Conservation (phyloP, 2,797 vertebrate genomes). For the Apogon hyalosoma region DNA sequence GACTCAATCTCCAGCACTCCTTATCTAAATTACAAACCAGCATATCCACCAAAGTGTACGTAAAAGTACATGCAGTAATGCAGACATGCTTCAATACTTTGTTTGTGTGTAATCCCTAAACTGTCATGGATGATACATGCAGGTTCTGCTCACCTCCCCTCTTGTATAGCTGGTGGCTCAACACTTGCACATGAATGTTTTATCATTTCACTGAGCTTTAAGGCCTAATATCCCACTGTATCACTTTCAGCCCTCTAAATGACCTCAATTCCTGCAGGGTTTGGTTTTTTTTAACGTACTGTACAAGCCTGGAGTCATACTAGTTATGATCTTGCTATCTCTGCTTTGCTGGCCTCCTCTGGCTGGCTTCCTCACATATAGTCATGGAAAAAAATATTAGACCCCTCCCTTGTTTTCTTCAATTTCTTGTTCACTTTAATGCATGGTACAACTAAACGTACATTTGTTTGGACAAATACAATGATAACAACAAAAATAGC, state of each 20-base stretch:
- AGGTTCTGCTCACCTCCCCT: conserved; percentile 33
- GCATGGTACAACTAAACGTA: too few species aligned
- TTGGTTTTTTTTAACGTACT: conserved; percentile 30
- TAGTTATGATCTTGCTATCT: conserved; percentile 25
- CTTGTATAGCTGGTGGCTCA: conserved; percentile 41
- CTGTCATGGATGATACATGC: conserved; percentile 56
- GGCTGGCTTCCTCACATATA: background rate
- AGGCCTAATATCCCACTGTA: conserved; percentile 25
- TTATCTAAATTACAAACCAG: conserved; percentile 41
- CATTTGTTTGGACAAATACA: too few species aligned
- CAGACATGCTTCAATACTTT: conserved; percentile 37
- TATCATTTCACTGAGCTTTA: conserved; percentile 38
- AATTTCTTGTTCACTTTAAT: too few species aligned
- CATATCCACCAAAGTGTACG: conserved; percentile 10
- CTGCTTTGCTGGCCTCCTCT: background rate
- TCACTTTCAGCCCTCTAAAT: conserved; percentile 35
- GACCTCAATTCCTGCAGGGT: conserved; percentile 27
- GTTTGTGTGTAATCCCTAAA: conserved; percentile 49
- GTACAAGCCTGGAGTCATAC: conserved; percentile 32
- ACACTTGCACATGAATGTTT: conserved; percentile 53
- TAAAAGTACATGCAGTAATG: conserved; percentile 26
- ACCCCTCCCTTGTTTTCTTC: too few species aligned
- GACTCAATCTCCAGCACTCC: conserved; percentile 10
- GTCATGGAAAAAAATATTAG: too few species aligned
- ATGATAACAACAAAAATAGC: too few species aligned